Percentiles rank a stretch among this genome's conserved stretches.
Conservation (phyloP, 1,140 invertebrate species). For the Lethocerus indicus region DNA sequence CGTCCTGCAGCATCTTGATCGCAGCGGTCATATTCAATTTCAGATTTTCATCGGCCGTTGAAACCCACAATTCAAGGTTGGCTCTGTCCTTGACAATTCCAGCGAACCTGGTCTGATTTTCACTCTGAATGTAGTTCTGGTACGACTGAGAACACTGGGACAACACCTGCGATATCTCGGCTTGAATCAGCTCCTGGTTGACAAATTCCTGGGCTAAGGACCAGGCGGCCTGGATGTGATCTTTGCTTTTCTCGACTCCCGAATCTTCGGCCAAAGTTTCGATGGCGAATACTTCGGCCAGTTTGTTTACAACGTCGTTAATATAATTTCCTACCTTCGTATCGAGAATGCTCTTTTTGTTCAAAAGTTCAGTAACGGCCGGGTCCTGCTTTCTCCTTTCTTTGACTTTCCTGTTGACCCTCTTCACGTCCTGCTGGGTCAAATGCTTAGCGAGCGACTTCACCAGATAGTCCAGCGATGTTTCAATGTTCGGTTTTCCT, state of each 20-base stretch:
- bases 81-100: conserved; percentile 33
- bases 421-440: conserved; percentile 13
- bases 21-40: conserved; percentile 47
- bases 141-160: conserved; percentile 43
- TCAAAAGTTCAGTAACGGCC: conserved; percentile 11
- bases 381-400: conserved; percentile 12
- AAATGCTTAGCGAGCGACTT: conserved; percentile 16
- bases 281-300: conserved; percentile 42
- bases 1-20: conserved; percentile 40
- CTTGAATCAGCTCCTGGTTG: conserved; percentile 49
- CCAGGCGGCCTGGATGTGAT: conserved; percentile 44
- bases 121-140: conserved; percentile 27
- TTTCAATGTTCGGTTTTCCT: conserved; percentile 15
- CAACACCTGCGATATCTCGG: conserved; percentile 52
- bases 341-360: conserved; percentile 15
- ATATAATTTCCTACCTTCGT: conserved; percentile 16
- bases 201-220: conserved; percentile 46
- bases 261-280: conserved; percentile 33
- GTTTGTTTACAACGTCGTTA: conserved; percentile 24
- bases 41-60: conserved; percentile 45
- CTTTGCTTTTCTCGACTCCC: conserved; percentile 22
- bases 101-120: conserved; percentile 19
- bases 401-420: conserved; percentile 12
- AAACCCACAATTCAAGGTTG: conserved; percentile 46
- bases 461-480: conserved; percentile 17